These are phyloP conservation scores for Kryphioiulus occultus DNA, from an alignment of 2,888 invertebrate species.

Conservation along the genomic window DNA sequence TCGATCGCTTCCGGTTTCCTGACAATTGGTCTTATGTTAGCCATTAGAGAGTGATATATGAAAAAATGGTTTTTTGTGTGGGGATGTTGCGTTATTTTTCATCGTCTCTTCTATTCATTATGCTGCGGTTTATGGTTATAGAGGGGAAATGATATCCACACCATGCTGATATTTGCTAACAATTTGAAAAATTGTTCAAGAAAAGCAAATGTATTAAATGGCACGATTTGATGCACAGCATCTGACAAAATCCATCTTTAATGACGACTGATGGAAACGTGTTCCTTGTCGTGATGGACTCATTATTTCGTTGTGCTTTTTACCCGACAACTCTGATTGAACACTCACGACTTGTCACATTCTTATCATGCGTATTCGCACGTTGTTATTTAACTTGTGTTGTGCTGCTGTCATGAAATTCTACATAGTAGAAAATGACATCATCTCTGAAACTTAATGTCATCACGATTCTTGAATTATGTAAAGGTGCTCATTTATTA, in stretches of 20 bases:
- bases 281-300: background rate
- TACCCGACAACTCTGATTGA: background rate
- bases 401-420: no score
- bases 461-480: no score
- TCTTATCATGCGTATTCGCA: no score
- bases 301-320: background rate
- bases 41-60: conserved; percentile 24
- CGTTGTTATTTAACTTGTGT: no score
- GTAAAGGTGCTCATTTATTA: no score
- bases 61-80: background rate
- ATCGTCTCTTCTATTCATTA: background rate
- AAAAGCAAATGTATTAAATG: background rate
- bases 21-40: conserved; percentile 29
- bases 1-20: conserved; percentile 30
- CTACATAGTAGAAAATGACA: no score
- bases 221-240: background rate
- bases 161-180: background rate
- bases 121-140: background rate
- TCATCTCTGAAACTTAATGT: no score
- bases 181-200: background rate
- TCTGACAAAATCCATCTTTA: background rate
- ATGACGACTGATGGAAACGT: background rate
- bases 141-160: background rate
- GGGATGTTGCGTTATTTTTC: no score
- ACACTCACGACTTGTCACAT: background rate